Evolutionary conservation across 2,888 invertebrate species (phyloP).

Genomic region (Deilephila elpenor): DNA sequence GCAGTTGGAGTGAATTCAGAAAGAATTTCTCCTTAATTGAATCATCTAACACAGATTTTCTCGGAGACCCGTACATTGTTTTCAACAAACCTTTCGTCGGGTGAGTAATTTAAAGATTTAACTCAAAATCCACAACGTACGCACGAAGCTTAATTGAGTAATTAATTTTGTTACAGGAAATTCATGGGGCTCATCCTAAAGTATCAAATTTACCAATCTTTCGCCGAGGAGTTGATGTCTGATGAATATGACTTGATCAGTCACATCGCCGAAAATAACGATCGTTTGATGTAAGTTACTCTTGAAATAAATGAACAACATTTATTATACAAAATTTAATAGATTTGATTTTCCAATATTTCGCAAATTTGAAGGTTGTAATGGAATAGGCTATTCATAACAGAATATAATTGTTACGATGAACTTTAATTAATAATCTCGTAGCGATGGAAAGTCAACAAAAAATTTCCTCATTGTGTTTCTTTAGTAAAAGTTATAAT

Average conservation of each 20-base stretch:
- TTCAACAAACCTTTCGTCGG: slow-evolving; percentile 84
- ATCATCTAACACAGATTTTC: slow-evolving; percentile 76
- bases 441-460: not conserved
- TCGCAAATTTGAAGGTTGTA: not conserved
- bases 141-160: not conserved
- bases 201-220: slow-evolving; percentile 83
- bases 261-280: slow-evolving; percentile 70
- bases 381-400: not conserved
- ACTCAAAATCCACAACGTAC: not conserved
- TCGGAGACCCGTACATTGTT: slow-evolving; percentile 79
- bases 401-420: not conserved
- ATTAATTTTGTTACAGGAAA: slow-evolving; percentile 71
- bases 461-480: slow-evolving; percentile 10
- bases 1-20: slow-evolving; percentile 82
- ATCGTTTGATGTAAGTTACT: slow-evolving; percentile 72
- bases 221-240: slow-evolving; percentile 75
- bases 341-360: not conserved
- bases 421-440: not conserved
- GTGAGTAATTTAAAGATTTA: slow-evolving; percentile 55
- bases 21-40: slow-evolving; percentile 76
- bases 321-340: not conserved
- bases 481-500: slow-evolving; percentile 14
- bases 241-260: slow-evolving; percentile 75
- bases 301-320: too few species aligned
- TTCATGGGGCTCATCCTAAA: slow-evolving; percentile 83